A percentile compares a stretch with the other conserved stretches of the same genome.
These are phyloP conservation scores for Anabas testudineus DNA, from an alignment of 2,797 vertebrate genomes.

Conservation along the genomic window DNA sequence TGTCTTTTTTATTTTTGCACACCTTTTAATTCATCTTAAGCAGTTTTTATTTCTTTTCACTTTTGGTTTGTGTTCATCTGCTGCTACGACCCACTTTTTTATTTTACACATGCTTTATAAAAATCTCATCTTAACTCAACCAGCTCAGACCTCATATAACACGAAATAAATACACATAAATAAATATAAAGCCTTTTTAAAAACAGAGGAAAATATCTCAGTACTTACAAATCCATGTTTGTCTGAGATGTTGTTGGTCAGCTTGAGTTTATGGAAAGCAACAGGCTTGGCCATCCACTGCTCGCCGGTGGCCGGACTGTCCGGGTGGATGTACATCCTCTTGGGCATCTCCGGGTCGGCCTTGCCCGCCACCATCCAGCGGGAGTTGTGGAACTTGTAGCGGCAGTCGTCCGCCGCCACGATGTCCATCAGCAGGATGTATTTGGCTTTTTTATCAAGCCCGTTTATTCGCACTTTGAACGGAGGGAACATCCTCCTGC, in stretches of 20 bases:
- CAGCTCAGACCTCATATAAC: slow-evolving; percentile 2
- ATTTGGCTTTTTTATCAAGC: slow-evolving; percentile 98
- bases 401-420: slow-evolving; percentile 97
- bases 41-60: not conserved
- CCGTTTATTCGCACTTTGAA: slow-evolving; percentile 98
- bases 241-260: slow-evolving; percentile 99
- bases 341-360: slow-evolving; percentile 99
- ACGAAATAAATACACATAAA: not conserved
- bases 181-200: not conserved
- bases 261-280: slow-evolving; percentile 97
- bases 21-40: not conserved
- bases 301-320: slow-evolving; percentile 96
- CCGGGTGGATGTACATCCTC: slow-evolving; percentile 98
- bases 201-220: not conserved
- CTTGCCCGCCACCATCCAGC: slow-evolving; percentile 99
- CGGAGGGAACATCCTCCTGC: slow-evolving; percentile 98
- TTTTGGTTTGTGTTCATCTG: not conserved
- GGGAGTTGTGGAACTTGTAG: slow-evolving; percentile 98
- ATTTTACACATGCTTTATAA: slow-evolving; percentile 21
- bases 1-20: not conserved
- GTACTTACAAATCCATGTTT: slow-evolving; percentile 98
- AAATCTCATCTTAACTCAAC: slow-evolving; percentile 9
- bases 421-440: slow-evolving; percentile 98
- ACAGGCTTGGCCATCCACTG: slow-evolving; percentile 99
- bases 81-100: slow-evolving; percentile 10